Percentiles rank a stretch among this genome's conserved stretches.
Evolutionary conservation across 2,888 invertebrate species (phyloP).

Genomic region (Mythimna impura): DNA sequence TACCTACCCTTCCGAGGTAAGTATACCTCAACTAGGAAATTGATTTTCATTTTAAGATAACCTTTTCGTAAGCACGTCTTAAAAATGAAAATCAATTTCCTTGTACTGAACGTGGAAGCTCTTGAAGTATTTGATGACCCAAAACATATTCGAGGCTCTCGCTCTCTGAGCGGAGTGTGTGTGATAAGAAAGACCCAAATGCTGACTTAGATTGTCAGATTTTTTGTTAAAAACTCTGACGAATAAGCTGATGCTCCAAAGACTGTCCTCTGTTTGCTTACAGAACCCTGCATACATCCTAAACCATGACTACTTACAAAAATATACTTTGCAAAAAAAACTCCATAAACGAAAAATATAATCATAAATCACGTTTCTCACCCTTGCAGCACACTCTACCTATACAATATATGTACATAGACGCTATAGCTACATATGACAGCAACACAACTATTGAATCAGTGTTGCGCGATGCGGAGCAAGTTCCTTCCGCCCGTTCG

Average conservation of each 20-base stretch:
- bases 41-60: slow-evolving; percentile 25
- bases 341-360: not conserved
- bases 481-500: slow-evolving; percentile 59
- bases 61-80: slow-evolving; percentile 14
- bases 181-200: slow-evolving; percentile 11
- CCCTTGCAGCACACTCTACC: not conserved
- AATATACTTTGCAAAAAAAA: not conserved
- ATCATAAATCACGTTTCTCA: slow-evolving; percentile 10
- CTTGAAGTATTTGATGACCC: slow-evolving; percentile 33
- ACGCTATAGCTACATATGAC: slow-evolving; percentile 15
- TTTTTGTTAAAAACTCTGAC: not conserved
- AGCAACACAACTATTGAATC: slow-evolving; percentile 48
- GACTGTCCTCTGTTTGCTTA: not conserved
- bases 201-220: slow-evolving; percentile 5
- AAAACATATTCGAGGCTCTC: slow-evolving; percentile 26
- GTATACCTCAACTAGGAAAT: slow-evolving; percentile 16
- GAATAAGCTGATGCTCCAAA: not conserved
- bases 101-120: slow-evolving; percentile 25
- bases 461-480: slow-evolving; percentile 43
- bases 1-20: not conserved
- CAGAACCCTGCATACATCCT: too few species aligned
- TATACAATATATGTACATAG: not conserved
- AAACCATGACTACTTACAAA: too few species aligned
- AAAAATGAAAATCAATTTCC: slow-evolving; percentile 52
- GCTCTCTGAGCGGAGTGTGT: not conserved